Percentiles rank a stretch among this genome's conserved stretches.
Evolutionary conservation across 2,797 vertebrate genomes (phyloP).

Genomic region (Trichosurus vulpecula): DNA sequence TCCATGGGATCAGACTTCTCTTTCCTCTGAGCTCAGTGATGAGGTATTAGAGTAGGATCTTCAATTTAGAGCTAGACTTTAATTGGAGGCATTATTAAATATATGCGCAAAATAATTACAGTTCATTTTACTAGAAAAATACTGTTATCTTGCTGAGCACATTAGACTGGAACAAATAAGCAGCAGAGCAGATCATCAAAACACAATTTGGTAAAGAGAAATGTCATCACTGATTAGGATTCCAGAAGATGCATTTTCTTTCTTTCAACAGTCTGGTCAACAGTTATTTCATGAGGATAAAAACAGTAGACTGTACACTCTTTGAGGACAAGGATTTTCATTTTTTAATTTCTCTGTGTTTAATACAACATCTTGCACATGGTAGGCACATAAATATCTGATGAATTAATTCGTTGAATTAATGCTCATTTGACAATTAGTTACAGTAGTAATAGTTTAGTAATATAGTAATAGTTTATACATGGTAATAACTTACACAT

Average conservation of each 20-base stretch:
- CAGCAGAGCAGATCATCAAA: conserved; percentile 30
- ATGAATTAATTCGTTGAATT: neutral
- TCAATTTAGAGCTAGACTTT: neutral
- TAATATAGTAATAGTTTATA: neutral
- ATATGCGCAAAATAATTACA: conserved; percentile 15
- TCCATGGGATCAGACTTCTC: neutral
- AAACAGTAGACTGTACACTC: neutral
- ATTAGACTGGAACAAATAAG: neutral
- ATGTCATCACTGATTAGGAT: conserved; percentile 17
- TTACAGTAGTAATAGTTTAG: neutral
- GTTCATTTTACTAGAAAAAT: conserved; percentile 6
- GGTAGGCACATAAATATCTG: neutral
- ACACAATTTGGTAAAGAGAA: neutral
- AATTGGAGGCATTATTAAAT: neutral
- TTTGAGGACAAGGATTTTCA: neutral
- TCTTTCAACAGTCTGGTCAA: conserved; percentile 32
- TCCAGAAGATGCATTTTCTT: conserved; percentile 37
- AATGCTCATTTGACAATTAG: conserved; percentile 27
- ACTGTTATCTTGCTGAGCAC: neutral
- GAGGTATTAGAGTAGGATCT: neutral
- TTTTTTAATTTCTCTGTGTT: neutral
- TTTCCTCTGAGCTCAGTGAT: neutral
- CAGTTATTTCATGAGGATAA: conserved; percentile 17
- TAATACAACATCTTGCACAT: neutral
- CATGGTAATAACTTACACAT: neutral